Evolutionary conservation across 1,140 invertebrate genomes (phyloP).

Genomic region (Oedothorax gibbosus): DNA sequence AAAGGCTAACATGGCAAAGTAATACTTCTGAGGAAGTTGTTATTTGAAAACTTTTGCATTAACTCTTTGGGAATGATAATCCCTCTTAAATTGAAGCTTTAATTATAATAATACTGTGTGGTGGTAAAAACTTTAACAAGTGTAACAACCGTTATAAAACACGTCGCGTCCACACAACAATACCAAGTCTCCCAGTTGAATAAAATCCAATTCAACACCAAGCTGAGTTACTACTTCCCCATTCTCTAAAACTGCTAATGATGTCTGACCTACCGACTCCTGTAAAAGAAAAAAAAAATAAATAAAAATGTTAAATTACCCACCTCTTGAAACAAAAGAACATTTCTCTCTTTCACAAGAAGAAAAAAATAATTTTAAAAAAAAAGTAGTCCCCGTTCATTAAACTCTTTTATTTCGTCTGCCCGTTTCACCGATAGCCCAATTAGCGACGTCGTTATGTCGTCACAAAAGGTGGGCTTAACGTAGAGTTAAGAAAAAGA

Average conservation of each 20-base stretch:
- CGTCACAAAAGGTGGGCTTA: background rate
- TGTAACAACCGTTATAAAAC: background rate
- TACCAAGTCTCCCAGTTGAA: no score
- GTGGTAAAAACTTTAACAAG: background rate
- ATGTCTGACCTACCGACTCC: conserved; percentile 14
- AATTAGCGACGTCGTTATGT: conserved; percentile 44
- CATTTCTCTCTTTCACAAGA: background rate
- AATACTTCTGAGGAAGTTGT: no score
- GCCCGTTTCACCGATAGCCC: conserved; percentile 31
- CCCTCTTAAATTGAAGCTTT: no score
- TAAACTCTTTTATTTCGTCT: conserved; percentile 45
- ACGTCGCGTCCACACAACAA: no score
- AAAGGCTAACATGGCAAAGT: no score
- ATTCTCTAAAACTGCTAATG: conserved; percentile 18
- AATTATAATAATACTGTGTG: background rate
- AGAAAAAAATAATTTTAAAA: background rate
- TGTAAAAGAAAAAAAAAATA: background rate
- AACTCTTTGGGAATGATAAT: no score
- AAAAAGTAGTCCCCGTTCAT: conserved; percentile 25
- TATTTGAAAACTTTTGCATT: no score
- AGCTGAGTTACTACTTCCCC: background rate
- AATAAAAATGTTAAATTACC: conserved; percentile 24
- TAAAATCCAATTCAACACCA: no score
- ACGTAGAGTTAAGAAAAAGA: background rate
- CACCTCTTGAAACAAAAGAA: background rate